phyloP scores from a whole-genome alignment of 1,140 invertebrate genomes.

The Lerema accius region DNA sequence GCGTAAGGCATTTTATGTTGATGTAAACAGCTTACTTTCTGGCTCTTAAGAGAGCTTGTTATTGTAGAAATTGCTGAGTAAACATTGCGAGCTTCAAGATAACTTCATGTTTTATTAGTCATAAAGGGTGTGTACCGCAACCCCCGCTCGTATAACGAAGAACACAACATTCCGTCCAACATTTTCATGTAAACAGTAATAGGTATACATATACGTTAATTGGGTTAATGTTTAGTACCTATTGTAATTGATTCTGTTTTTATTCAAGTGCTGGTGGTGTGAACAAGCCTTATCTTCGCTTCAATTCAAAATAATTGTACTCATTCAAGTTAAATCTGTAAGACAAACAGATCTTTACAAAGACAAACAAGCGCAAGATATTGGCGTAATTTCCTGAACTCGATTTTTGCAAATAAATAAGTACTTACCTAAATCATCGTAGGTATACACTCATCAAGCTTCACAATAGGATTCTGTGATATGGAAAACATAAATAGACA shows the following conservation, averaged over 20 bases:
- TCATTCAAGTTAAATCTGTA: no score
- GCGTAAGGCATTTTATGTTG: background rate
- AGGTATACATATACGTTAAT: background rate
- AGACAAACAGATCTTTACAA: no score
- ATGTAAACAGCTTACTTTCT: background rate
- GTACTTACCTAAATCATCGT: no score
- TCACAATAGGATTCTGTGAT: no score
- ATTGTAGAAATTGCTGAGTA: slow-evolving; percentile 22
- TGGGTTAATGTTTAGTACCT: background rate
- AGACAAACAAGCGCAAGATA: no score
- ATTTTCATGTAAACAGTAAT: slow-evolving; percentile 4
- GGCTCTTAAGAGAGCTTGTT: slow-evolving; percentile 14
- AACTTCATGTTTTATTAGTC: slow-evolving; percentile 27
- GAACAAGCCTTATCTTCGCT: no score
- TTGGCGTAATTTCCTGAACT: no score
- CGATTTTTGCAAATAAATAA: no score
- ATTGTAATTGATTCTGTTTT: background rate
- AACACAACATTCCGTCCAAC: background rate
- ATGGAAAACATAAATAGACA: no score
- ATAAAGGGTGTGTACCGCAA: background rate
- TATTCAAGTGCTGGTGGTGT: no score
- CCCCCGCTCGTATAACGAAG: slow-evolving; percentile 2
- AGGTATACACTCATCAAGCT: no score
- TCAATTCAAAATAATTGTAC: no score
- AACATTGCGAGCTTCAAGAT: slow-evolving; percentile 23